Evolutionary conservation across 2,113 vertebrate genomes (phyloP), one percentile per base, ranked within the genome.

Genomic region (Chinchilla lanigera): DNA sequence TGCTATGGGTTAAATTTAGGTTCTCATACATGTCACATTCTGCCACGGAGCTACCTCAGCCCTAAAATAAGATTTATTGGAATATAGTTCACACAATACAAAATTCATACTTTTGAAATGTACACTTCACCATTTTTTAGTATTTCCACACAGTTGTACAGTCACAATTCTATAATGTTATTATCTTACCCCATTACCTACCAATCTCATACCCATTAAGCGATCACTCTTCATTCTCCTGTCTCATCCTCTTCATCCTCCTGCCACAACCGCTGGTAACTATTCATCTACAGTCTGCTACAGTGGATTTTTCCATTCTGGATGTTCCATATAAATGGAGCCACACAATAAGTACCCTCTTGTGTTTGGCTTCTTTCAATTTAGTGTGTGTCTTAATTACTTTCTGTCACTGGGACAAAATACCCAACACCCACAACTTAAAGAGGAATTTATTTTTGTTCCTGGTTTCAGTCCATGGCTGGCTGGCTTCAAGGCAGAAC

Each of bases 81-180:
- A 94, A 85, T 67, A 54, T 26, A 87, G 58, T 61, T 52, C 75
- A 85, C 0, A 73, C 12, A 84, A 7, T 50, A 75, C 50, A 85
- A 97, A 95, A 73, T 81, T 50, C 12, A 94, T n/a, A 50, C 50
- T 61, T 84, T 89, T 58, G n/a, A 90, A 67, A 7, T 73, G 3
- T 41, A 69, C 10, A 56, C 50, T 56, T 93, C 28, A 41, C 38
- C 90, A 38, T 3, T 16, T 93, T 94, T 87, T 38, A 69, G 30
- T 35, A 60, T 88, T 61, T 75, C 84, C 17, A 41, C 10, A 73
- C 13, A 61, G 38, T 82, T 86, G 73, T 82, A 13, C 44, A 92
- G 54, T 73, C 5, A 86, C 89, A 71, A 52, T 89, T 92, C 12
- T 63, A 78, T 63, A 83, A 80, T 24, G 41, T 82, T 94, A 86